These are phyloP conservation scores for Cantharis lateralis DNA, from an alignment of 2,888 invertebrate species.

Conservation along the genomic window DNA sequence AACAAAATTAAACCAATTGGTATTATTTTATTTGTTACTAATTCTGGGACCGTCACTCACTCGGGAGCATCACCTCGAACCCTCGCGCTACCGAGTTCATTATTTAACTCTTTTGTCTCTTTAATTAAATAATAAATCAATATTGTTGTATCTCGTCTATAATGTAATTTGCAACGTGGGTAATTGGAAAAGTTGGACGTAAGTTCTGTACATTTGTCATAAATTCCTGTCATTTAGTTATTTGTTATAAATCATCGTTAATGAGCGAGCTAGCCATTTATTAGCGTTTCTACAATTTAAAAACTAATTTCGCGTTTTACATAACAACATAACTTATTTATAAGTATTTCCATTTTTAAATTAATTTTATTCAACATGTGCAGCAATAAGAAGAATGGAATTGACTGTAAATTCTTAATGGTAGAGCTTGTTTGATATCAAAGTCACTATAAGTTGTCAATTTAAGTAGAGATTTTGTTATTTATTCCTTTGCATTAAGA, in stretches of 20 bases:
- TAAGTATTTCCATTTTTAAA: conserved; percentile 12
- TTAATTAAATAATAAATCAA: neutral
- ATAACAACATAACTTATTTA: conserved; percentile 2
- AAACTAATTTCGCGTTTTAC: neutral
- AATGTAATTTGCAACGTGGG: neutral
- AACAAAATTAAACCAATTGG: neutral
- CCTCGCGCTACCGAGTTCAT: neutral
- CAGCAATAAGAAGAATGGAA: conserved; percentile 11
- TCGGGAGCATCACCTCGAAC: neutral
- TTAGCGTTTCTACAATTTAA: neutral
- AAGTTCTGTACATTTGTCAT: neutral
- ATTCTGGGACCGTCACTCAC: neutral
- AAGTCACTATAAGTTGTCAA: conserved; percentile 42
- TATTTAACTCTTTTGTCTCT: neutral
- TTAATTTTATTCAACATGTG: conserved; percentile 25
- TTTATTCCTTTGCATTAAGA: conserved; percentile 50
- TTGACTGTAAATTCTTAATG: conserved; percentile 30
- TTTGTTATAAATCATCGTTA: neutral
- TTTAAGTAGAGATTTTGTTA: conserved; percentile 52
- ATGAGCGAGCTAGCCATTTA: neutral
- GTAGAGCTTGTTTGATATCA: conserved; percentile 28
- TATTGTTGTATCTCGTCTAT: neutral
- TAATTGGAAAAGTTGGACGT: neutral
- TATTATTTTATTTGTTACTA: neutral
- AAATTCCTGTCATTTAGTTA: neutral